Percentiles rank a stretch among this genome's conserved stretches.
These are phyloP conservation scores for Nudaria mundana DNA, from an alignment of 2,888 invertebrate species.

Conservation along the genomic window DNA sequence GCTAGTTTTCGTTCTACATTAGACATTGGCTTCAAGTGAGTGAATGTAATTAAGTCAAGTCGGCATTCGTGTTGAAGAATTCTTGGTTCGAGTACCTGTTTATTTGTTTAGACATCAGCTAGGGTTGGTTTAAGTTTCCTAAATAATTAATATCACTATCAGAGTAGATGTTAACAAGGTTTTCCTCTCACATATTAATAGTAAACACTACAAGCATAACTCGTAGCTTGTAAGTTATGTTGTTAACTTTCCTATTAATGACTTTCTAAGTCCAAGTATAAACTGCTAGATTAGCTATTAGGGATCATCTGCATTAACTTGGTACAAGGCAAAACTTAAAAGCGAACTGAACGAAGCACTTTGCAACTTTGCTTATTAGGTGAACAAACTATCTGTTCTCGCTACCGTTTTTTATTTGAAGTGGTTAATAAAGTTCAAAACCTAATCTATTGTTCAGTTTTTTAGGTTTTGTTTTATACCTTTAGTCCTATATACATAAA, in stretches of 20 bases:
- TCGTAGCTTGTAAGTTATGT: background rate
- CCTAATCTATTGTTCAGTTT: slow-evolving; percentile 29
- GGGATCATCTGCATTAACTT: slow-evolving; percentile 28
- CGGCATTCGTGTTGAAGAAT: no score
- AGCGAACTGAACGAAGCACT: slow-evolving; percentile 28
- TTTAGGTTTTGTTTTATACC: no score
- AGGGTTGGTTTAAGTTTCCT: no score
- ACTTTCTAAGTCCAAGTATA: slow-evolving; percentile 1
- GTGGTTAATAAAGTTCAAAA: slow-evolving; percentile 30
- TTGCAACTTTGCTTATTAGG: slow-evolving; percentile 43
- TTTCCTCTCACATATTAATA: background rate
- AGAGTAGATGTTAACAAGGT: background rate
- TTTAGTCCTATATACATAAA: no score
- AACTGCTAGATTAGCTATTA: slow-evolving; percentile 3
- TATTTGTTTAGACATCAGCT: no score
- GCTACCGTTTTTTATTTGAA: slow-evolving; percentile 28
- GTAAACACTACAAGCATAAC: background rate
- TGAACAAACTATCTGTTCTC: slow-evolving; percentile 17
- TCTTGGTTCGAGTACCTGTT: background rate
- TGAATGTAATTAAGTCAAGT: no score
- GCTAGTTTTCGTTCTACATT: no score
- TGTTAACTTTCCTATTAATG: background rate
- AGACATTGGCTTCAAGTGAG: no score
- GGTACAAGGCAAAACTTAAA: slow-evolving; percentile 39
- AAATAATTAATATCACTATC: no score